A percentile compares a stretch with the other conserved stretches of the same genome.
Conservation (phyloP, 2,113 vertebrate species). For the Lontra canadensis region DNA sequence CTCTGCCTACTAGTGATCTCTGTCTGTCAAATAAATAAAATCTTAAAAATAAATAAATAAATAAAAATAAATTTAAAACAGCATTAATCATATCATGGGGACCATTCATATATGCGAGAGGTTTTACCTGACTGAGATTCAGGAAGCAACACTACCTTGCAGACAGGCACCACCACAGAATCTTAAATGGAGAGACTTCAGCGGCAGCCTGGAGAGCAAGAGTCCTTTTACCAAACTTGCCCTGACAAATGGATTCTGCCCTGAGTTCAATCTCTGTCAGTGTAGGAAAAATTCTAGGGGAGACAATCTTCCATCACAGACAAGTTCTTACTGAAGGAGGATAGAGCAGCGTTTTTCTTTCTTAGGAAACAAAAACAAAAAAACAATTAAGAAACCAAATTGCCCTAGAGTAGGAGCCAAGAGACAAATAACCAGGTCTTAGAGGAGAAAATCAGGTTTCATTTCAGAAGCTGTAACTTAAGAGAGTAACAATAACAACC, state of each 20-base stretch:
- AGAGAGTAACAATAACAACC: neutral
- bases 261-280: neutral
- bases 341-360: neutral
- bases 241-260: neutral
- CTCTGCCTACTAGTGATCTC: too few relatives aligned
- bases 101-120: neutral
- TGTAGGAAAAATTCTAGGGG: neutral
- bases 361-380: neutral
- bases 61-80: neutral
- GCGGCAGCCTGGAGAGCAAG: neutral
- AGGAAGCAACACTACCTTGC: neutral
- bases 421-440: slow-evolving; percentile 18
- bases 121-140: neutral
- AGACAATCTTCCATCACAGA: neutral
- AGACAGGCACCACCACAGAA: accelerated
- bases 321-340: neutral
- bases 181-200: neutral
- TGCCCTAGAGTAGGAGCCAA: neutral
- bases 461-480: slow-evolving; percentile 22
- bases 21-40: too few relatives aligned
- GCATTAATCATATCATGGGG: neutral
- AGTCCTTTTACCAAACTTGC: neutral
- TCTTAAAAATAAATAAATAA: too few relatives aligned
- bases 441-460: neutral
- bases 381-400: neutral